Base-by-base conservation (phyloP, 2,888 invertebrate genomes). In the Koerneria pararmatus region DNA sequence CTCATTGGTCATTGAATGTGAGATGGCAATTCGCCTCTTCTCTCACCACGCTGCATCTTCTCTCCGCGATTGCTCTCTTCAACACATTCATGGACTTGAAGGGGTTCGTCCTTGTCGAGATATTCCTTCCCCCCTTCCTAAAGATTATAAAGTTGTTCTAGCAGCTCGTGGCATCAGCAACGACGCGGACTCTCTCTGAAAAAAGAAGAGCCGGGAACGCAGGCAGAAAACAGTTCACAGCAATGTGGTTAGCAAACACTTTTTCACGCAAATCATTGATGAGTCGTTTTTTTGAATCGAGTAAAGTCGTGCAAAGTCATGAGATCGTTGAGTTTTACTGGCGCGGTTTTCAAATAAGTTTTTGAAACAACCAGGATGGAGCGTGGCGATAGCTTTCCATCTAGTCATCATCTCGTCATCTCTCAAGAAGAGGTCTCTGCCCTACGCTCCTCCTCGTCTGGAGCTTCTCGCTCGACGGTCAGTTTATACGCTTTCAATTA, bases 1-100 rank as follows among this genome's bases (percentile, higher is more conserved):
- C 15, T 64, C 4, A 35, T n/a, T 46, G 41, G 22, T 3, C 75
- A 49, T 73, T 63, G 51, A 73, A 74, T 0, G 87, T 87, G 0
- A 94, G 95, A 84, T 98, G 97, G 97, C 93, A 95, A 86, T 87
- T 97, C 60, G 94, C 93, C 76, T 92, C 92, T 1, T 92, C 93
- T 0, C 86, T 97, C 34, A 95, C 95, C 1, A 95, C 95, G 22
- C 93, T 94, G 85, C 98, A 98, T 85, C 88, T 98, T 70, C 87
- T 98, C 73, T 91, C 95, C 64, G 90, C 97, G 71, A 93, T 97
- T 63, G 91, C 95, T 0, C 88, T 95, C 66, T 91, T 95, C 60
- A 95, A 98, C 85, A 97, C 97, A 0, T 88, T 98, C 60, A 93
- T 97, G 93, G 92, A 94, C 0, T 95, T 97, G 93, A 92, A 91